A percentile compares a stretch with the other conserved stretches of the same genome.
phyloP scores from a whole-genome alignment of 2,888 invertebrate species.

The Aleiodes testaceus region DNA sequence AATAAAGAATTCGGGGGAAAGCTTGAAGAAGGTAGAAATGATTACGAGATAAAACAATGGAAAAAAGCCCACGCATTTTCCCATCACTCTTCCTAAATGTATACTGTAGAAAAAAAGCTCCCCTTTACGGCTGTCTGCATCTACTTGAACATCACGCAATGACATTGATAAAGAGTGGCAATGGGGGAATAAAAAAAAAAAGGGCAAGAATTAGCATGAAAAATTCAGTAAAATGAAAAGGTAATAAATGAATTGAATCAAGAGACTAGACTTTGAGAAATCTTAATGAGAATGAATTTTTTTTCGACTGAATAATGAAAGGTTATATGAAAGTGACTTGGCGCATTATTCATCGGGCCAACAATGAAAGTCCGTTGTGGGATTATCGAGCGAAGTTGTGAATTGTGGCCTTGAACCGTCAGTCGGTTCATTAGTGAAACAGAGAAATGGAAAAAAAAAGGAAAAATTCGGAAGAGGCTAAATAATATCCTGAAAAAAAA shows the following conservation, averaged over 20 bases:
- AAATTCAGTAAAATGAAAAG: neutral
- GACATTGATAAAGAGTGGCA: neutral
- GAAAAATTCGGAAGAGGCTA: constrained; percentile 21
- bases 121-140: constrained; percentile 1
- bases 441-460: constrained; percentile 31
- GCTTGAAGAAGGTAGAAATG: constrained; percentile 1
- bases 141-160: neutral
- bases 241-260: neutral
- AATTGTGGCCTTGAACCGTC: constrained; percentile 19
- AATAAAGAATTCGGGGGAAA: neutral
- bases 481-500: neutral
- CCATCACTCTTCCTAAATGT: constrained; percentile 4
- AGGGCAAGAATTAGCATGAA: neutral
- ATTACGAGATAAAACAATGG: constrained; percentile 7
- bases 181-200: neutral
- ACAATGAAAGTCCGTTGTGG: neutral
- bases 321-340: constrained; percentile 11
- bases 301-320: neutral
- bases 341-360: constrained; percentile 8
- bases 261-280: neutral
- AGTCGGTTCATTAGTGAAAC: neutral
- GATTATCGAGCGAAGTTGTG: constrained; percentile 6
- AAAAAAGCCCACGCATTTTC: constrained; percentile 22
- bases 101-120: neutral
- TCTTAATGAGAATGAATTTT: constrained; percentile 10